Evolutionary conservation across 1,140 invertebrate genomes (phyloP).

Genomic region (Heliconius melpomene): DNA sequence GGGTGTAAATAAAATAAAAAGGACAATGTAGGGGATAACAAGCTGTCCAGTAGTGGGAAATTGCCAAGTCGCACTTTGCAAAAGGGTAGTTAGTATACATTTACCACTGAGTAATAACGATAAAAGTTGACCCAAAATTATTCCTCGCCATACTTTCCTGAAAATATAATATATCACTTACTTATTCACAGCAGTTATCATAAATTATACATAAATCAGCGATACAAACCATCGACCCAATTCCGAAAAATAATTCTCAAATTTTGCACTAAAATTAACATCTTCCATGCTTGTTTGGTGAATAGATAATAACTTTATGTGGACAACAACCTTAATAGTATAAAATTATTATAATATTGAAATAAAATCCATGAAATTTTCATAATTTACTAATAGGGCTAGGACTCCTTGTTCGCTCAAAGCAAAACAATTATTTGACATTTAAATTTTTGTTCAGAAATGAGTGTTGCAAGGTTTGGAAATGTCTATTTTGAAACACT

Average conservation of each 20-base stretch:
- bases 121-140: conserved; percentile 89
- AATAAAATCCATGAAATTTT: conserved; percentile 45
- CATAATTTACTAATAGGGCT: conserved; percentile 55
- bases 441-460: conserved; percentile 41
- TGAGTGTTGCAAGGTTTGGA: not conserved
- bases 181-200: not conserved
- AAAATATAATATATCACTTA: conserved; percentile 38
- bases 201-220: conserved; percentile 23
- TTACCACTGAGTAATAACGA: conserved; percentile 89
- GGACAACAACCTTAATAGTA: not conserved
- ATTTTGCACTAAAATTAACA: conserved; percentile 83
- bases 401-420: conserved; percentile 32
- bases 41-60: conserved; percentile 90
- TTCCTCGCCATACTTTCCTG: conserved; percentile 89
- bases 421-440: conserved; percentile 61
- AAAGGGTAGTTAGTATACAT: conserved; percentile 87
- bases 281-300: conserved; percentile 55
- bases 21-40: conserved; percentile 89
- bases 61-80: conserved; percentile 86
- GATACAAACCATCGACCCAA: conserved; percentile 84
- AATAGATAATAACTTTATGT: not conserved
- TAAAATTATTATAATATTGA: conserved; percentile 38
- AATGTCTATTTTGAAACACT: too few relatives aligned
- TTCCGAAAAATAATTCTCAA: conserved; percentile 85
- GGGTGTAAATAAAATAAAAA: conserved; percentile 89